Conservation (phyloP, 2,113 vertebrate species). For the Gallinago jamesoni region DNA sequence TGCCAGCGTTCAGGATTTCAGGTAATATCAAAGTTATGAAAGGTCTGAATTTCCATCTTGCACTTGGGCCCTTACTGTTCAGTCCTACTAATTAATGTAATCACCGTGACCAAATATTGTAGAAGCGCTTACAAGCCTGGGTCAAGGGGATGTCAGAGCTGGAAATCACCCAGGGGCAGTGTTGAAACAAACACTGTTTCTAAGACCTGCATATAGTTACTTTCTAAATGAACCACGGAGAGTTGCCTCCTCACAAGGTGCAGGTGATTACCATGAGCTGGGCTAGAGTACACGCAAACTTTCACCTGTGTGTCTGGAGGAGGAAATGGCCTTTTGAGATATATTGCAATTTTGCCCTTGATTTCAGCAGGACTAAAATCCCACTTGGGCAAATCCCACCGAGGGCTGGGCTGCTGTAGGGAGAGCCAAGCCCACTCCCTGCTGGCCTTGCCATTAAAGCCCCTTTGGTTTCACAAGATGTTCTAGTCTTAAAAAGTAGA, state of each 20-base stretch:
- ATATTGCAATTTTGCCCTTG: not conserved
- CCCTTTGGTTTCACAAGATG: not conserved
- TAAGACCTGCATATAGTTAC: not conserved
- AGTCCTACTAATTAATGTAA: not conserved
- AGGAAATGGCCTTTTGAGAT: not conserved
- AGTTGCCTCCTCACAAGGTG: not conserved
- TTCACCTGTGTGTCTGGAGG: not conserved
- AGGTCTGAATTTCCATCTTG: not conserved
- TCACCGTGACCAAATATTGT: not conserved
- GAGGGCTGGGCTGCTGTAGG: not conserved
- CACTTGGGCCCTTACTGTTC: not conserved
- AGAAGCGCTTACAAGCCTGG: not conserved
- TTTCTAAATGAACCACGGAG: not conserved
- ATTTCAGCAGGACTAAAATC: not conserved
- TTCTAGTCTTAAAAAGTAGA: not conserved
- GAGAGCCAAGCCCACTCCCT: not conserved
- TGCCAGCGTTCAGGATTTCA: not conserved
- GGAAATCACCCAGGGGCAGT: not conserved
- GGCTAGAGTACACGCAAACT: not conserved
- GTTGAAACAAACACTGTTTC: not conserved
- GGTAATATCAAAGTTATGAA: not conserved
- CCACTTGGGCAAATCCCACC: not conserved
- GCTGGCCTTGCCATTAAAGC: not conserved
- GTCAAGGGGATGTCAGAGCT: not conserved
- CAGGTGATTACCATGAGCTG: not conserved